A percentile compares a stretch with the other conserved stretches of the same genome.
Evolutionary conservation across 2,113 vertebrate genomes (phyloP).

Genomic region (Sprattus sprattus): DNA sequence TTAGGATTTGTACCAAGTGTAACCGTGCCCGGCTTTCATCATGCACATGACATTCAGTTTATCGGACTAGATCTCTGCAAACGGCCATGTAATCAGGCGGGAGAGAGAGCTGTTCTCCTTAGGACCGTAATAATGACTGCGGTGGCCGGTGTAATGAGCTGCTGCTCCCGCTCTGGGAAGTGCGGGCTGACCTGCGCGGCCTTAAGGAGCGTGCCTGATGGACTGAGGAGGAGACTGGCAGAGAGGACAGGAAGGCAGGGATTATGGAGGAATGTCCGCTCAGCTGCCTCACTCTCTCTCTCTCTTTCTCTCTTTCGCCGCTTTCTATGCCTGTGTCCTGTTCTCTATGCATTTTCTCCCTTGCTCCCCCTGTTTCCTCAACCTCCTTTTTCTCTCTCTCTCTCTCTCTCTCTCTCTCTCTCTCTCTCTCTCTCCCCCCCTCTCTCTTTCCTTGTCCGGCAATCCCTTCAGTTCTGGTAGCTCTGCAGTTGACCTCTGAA

Average conservation of each 20-base stretch:
- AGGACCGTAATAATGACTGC: neutral
- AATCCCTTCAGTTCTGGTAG: neutral
- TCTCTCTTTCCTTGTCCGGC: neutral
- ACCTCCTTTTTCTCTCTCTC: neutral
- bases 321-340: neutral
- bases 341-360: neutral
- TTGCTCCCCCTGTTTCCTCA: neutral
- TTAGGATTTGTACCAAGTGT: neutral
- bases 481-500: neutral
- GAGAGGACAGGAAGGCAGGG: slow-evolving; percentile 43
- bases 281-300: slow-evolving; percentile 25
- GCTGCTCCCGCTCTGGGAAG: neutral
- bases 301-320: neutral
- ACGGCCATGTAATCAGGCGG: neutral
- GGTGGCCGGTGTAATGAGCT: neutral
- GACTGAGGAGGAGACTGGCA: slow-evolving; percentile 41
- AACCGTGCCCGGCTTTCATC: neutral
- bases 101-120: neutral
- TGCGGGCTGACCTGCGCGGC: neutral
- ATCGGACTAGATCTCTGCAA: neutral
- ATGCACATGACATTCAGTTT: neutral
- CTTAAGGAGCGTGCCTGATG: neutral
- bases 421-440: neutral
- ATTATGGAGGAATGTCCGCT: slow-evolving; percentile 39
- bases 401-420: neutral